Conservation (phyloP, 2,113 vertebrate genomes). For the Stomatorhinus ivindoensis region DNA sequence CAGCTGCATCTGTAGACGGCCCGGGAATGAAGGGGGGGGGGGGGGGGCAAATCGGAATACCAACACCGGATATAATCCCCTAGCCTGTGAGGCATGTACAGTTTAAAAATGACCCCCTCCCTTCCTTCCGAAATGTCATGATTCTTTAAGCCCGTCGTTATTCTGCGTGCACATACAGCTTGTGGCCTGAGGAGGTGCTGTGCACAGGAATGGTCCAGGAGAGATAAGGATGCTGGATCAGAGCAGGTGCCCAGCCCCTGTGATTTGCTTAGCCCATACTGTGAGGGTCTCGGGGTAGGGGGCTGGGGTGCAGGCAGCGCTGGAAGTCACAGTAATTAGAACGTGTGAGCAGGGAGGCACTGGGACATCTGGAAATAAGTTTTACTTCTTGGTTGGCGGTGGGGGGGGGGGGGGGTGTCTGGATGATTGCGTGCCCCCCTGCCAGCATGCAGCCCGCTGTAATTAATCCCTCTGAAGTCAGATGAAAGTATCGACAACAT, state of each 20-base stretch:
- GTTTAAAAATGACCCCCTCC: neutral
- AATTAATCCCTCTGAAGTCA: constrained; percentile 41
- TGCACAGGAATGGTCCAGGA: neutral
- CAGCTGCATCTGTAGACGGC: neutral
- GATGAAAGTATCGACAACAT: constrained; percentile 27
- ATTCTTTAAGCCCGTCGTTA: neutral
- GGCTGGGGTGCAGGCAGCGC: neutral
- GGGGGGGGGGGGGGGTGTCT: neutral
- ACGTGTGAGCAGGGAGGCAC: neutral
- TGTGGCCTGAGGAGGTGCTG: neutral
- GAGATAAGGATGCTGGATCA: neutral
- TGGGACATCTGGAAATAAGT: constrained; percentile 33
- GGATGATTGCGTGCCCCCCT: constrained; percentile 6
- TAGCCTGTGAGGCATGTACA: neutral
- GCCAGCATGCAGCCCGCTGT: constrained; percentile 26
- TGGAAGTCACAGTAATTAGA: constrained; percentile 16
- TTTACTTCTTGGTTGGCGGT: constrained; percentile 21
- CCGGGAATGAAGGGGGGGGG: neutral
- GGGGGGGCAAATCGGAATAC: neutral
- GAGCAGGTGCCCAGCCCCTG: neutral
- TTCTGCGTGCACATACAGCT: neutral
- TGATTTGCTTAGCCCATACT: neutral
- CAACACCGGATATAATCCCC: neutral
- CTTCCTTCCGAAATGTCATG: neutral
- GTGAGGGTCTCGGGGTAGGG: neutral